Evolutionary conservation across 2,113 vertebrate genomes (phyloP).

Genomic region (Hemiscyllium ocellatum): DNA sequence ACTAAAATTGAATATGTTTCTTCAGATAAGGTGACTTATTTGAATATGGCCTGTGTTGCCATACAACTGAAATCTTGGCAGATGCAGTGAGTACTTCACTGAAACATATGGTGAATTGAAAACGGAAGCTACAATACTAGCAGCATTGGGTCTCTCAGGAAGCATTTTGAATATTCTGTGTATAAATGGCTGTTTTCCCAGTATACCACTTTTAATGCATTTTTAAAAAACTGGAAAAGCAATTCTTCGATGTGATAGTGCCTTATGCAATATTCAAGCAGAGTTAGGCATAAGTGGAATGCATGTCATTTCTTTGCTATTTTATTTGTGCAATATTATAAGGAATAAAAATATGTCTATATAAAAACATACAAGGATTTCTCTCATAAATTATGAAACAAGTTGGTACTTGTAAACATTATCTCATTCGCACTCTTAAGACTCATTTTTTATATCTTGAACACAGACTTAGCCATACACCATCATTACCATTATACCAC

Average conservation of each 20-base stretch:
- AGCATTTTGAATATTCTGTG: slow-evolving; percentile 34
- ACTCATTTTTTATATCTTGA: neutral
- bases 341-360: neutral
- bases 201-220: neutral
- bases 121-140: slow-evolving; percentile 20
- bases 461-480: neutral
- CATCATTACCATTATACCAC: neutral
- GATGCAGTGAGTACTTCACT: neutral
- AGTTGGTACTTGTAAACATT: neutral
- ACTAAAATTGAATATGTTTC: slow-evolving; percentile 44
- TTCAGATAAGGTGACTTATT: neutral
- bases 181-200: slow-evolving; percentile 16
- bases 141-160: slow-evolving; percentile 32
- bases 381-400: neutral
- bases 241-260: neutral
- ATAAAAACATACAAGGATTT: neutral
- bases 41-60: neutral
- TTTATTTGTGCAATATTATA: neutral
- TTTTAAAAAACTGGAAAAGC: neutral
- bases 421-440: neutral
- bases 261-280: neutral
- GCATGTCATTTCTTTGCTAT: neutral
- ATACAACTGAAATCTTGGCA: slow-evolving; percentile 28
- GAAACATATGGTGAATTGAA: slow-evolving; percentile 34
- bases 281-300: neutral